phyloP scores from a whole-genome alignment of 2,797 vertebrate genomes.

The Catamblyrhynchus diadema region DNA sequence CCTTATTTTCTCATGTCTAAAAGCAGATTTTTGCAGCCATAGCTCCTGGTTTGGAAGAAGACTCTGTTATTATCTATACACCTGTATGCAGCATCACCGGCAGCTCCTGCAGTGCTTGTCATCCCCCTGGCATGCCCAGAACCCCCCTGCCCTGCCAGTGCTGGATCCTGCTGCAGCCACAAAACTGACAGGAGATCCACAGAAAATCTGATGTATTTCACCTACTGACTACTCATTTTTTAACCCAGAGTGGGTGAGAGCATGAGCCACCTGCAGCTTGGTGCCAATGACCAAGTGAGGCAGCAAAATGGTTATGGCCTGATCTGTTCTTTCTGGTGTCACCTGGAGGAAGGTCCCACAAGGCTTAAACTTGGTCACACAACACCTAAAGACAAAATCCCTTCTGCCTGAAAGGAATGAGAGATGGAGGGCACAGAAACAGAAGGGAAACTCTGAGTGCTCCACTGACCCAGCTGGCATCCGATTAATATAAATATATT shows the following conservation, averaged over 20 bases:
- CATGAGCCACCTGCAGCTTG: not conserved
- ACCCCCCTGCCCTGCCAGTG: not conserved
- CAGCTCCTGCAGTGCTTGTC: not conserved
- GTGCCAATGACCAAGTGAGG: not conserved
- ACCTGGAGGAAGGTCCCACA: not conserved
- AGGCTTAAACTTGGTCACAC: not conserved
- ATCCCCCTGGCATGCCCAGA: accelerated
- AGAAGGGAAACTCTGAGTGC: not conserved
- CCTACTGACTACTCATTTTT: not conserved
- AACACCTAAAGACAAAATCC: not conserved
- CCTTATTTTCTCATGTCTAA: not conserved
- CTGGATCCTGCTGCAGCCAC: not conserved
- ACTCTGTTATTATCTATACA: not conserved
- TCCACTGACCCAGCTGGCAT: not conserved
- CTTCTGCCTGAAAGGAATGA: not conserved
- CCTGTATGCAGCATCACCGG: not conserved
- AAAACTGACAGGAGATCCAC: not conserved
- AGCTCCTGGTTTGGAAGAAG: not conserved
- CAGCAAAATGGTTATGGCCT: not conserved
- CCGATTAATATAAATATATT: not conserved
- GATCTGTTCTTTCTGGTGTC: not conserved
- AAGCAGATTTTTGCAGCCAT: not conserved
- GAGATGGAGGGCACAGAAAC: not conserved
- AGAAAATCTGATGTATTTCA: not conserved
- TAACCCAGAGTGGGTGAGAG: not conserved